Evolutionary conservation across 2,888 invertebrate genomes (phyloP).

Genomic region (Acleris holmiana): DNA sequence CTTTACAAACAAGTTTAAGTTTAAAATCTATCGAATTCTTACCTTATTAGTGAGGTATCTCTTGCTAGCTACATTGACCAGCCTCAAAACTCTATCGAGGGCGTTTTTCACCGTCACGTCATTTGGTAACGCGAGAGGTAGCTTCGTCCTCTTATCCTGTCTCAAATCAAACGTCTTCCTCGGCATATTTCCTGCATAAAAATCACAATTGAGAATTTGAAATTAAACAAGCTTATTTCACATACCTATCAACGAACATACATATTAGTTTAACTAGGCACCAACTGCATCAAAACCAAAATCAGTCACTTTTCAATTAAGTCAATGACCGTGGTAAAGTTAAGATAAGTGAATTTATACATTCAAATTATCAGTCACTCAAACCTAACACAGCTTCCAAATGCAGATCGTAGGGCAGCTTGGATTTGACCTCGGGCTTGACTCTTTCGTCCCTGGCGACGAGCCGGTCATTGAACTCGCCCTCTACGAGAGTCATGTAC

Average conservation of each 20-base stretch:
- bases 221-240: neutral
- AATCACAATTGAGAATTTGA: neutral
- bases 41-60: constrained; percentile 97
- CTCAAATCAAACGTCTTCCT: constrained; percentile 86
- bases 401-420: constrained; percentile 93
- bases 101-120: constrained; percentile 86
- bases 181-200: constrained; percentile 75
- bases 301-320: too few species aligned
- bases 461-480: constrained; percentile 73
- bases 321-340: too few species aligned
- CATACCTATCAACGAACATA: too few species aligned
- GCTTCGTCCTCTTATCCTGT: constrained; percentile 73
- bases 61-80: constrained; percentile 97
- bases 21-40: constrained; percentile 21
- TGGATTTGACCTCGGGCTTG: constrained; percentile 64
- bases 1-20: too few species aligned
- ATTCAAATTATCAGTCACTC: constrained; percentile 12
- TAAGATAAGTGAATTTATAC: neutral
- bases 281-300: too few species aligned
- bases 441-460: constrained; percentile 65
- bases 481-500: constrained; percentile 88
- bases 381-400: constrained; percentile 93
- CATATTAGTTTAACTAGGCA: too few species aligned
- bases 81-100: constrained; percentile 90
- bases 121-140: constrained; percentile 82